Conservation (phyloP, 2,888 invertebrate genomes). For the Eilema griseolum region DNA sequence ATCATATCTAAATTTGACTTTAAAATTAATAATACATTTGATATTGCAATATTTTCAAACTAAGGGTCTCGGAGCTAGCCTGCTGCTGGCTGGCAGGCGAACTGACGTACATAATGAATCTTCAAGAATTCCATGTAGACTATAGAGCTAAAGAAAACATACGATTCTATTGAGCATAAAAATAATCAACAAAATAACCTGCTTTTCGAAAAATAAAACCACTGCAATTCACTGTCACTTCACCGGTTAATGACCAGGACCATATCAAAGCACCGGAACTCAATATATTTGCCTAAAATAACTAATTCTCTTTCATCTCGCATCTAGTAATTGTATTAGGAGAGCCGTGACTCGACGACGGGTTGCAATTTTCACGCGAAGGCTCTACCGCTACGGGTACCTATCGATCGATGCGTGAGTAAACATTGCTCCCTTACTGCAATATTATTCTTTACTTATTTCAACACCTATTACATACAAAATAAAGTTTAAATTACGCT, state of each 20-base stretch:
- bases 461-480: slow-evolving; percentile 22
- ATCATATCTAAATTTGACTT: too few relatives aligned
- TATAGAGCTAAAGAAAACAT: too few relatives aligned
- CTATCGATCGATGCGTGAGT: slow-evolving; percentile 84
- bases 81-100: too few relatives aligned
- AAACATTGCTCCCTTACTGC: slow-evolving; percentile 77
- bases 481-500: slow-evolving; percentile 40
- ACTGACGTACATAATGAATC: too few relatives aligned
- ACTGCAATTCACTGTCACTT: not conserved
- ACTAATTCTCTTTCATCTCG: slow-evolving; percentile 46
- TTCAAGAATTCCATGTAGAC: too few relatives aligned
- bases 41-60: too few relatives aligned
- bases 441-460: slow-evolving; percentile 51
- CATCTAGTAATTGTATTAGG: slow-evolving; percentile 68
- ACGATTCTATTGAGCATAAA: not conserved
- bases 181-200: not conserved
- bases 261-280: slow-evolving; percentile 19
- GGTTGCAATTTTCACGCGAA: slow-evolving; percentile 85
- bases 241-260: slow-evolving; percentile 9
- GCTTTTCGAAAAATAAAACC: not conserved
- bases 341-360: slow-evolving; percentile 63
- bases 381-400: slow-evolving; percentile 58
- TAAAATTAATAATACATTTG: too few relatives aligned
- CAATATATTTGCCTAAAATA: slow-evolving; percentile 36
- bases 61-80: too few relatives aligned